Base-by-base conservation (phyloP, 2,113 vertebrate genomes). In the Apteryx mantelli region DNA sequence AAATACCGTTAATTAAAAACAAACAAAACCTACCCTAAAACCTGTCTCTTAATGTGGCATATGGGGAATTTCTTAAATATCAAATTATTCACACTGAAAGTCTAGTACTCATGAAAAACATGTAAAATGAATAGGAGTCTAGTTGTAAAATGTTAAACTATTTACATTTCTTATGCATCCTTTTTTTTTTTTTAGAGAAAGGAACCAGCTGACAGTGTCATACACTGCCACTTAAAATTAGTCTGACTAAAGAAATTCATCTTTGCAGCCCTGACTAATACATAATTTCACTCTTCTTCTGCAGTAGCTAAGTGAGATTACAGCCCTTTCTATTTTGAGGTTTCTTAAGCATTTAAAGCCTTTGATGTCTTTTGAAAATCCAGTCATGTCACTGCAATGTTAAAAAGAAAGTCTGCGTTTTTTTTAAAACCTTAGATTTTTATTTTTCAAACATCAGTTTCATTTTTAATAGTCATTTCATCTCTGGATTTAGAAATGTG, bases 271-370 rank as follows among this genome's bases (percentile, higher is more conserved):
- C 78, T 95, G 92, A 96, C 91, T 97, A 97, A 96, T 92, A 92
- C 61, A 77, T 95, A 95, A 93, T 96, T 97, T 97, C 86, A 83
- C 66, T 97, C 88, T 96, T 95, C 83, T 91, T 95, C 83, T 92
- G 83, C 94, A 93, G 91, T 93, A 96, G 93, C 91, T 94, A 80
- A 95, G 86, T 95, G 94, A 96, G 94, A 97, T 97, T 97, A 95
- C 71, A 96, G 95, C 87, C 83, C 46, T 80, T 97, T 93, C 95
- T 96, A 93, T 96, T 97, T 95, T 96, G 75, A 94, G 96, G 48
- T 86, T 96, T 94, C 91, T 95, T 95, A 96, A 97, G 92, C 95
- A 88, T 94, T 96, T 97, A 93, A 97, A 96, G 85, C 83, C 96
- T 96, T 97, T 96, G 95, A 96, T 97, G 89, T 96, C 90, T 94